Evolutionary conservation across 2,797 vertebrate genomes (phyloP).

Genomic region (Coluber constrictor): DNA sequence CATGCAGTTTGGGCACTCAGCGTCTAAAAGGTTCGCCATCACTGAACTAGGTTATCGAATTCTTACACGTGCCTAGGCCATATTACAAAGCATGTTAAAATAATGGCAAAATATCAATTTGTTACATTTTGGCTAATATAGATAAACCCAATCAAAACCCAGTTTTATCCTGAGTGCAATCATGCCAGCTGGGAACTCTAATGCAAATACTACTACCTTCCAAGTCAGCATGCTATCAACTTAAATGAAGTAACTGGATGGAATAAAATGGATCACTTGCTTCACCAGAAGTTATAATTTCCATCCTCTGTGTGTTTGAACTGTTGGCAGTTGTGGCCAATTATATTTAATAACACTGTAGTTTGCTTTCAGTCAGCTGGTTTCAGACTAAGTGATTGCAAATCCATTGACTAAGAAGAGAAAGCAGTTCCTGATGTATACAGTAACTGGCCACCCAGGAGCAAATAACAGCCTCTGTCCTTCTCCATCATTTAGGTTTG

Average conservation of each 20-base stretch:
- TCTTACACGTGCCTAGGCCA: not conserved
- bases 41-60: not conserved
- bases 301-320: not conserved
- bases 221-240: not conserved
- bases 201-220: not conserved
- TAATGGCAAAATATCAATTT: not conserved
- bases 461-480: not conserved
- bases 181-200: not conserved
- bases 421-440: not conserved
- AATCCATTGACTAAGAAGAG: not conserved
- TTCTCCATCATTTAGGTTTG: not conserved
- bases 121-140: not conserved
- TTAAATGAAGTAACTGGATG: not conserved
- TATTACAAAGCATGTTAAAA: not conserved
- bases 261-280: not conserved
- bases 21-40: too few relatives aligned
- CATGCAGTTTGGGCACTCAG: too few relatives aligned
- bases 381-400: not conserved
- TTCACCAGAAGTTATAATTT: not conserved
- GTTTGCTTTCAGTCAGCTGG: not conserved
- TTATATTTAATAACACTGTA: not conserved
- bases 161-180: not conserved
- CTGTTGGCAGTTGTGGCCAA: not conserved
- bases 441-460: not conserved
- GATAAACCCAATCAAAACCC: not conserved